Percentiles rank a stretch among this genome's conserved stretches.
phyloP scores from a whole-genome alignment of 2,797 vertebrate genomes.

The Microchirus variegatus region DNA sequence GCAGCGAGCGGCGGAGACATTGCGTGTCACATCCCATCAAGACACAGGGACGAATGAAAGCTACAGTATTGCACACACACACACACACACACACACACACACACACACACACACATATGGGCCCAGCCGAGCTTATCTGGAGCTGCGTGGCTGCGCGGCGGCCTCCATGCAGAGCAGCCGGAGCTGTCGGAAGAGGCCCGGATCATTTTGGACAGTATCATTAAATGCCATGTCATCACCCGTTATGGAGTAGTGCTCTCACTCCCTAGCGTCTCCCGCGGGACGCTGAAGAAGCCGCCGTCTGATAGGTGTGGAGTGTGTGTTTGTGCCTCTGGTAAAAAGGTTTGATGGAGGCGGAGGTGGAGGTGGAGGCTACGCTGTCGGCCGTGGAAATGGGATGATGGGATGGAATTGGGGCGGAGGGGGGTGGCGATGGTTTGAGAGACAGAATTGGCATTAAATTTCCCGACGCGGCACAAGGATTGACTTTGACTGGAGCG shows the following conservation, averaged over 20 bases:
- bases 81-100: slow-evolving; percentile 29
- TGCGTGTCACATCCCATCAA: slow-evolving; percentile 95
- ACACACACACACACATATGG: slow-evolving; percentile 45
- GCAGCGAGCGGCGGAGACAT: slow-evolving; percentile 80
- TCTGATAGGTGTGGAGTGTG: slow-evolving; percentile 71
- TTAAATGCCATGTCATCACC: slow-evolving; percentile 97
- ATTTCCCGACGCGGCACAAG: slow-evolving; percentile 91
- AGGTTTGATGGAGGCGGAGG: too few species aligned
- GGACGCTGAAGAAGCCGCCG: slow-evolving; percentile 62
- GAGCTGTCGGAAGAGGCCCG: slow-evolving; percentile 88
- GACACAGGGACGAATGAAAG: slow-evolving; percentile 88
- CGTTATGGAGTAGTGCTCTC: slow-evolving; percentile 95
- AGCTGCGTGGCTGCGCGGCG: slow-evolving; percentile 71
- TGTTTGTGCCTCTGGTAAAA: slow-evolving; percentile 59
- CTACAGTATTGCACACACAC: slow-evolving; percentile 81
- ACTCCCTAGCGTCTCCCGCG: slow-evolving; percentile 71
- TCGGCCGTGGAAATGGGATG: slow-evolving; percentile 64
- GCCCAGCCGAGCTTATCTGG: slow-evolving; percentile 92
- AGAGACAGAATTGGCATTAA: slow-evolving; percentile 94
- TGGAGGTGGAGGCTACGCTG: slow-evolving; percentile 52
- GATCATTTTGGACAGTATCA: slow-evolving; percentile 99
- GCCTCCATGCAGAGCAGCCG: slow-evolving; percentile 82
- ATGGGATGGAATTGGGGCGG: slow-evolving; percentile 74
- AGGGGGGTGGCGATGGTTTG: slow-evolving; percentile 21
- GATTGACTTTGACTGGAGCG: slow-evolving; percentile 96